Evolutionary conservation across 1,140 invertebrate genomes (phyloP).

Genomic region (Pseudomyrmex pallidus): DNA sequence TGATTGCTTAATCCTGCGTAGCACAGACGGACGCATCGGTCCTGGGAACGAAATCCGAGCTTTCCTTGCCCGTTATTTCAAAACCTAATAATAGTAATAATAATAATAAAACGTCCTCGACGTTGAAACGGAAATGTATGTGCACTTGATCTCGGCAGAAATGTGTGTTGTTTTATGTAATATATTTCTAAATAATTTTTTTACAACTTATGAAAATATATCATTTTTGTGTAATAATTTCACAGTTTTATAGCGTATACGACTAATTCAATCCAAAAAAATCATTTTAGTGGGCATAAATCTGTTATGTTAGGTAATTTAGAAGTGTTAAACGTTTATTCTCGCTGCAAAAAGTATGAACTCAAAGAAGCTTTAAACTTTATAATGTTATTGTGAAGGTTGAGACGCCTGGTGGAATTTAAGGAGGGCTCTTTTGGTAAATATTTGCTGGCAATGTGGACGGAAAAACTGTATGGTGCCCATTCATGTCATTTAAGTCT

Average conservation of each 20-base stretch:
- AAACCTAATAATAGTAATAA: conserved; percentile 12
- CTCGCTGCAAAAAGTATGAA: conserved; percentile 56
- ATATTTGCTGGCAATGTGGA: conserved; percentile 68
- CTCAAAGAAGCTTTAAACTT: conserved; percentile 58
- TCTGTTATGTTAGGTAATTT: conserved; percentile 2
- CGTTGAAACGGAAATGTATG: neutral
- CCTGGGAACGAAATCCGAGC: conserved; percentile 71
- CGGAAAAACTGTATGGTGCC: conserved; percentile 64
- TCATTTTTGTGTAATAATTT: neutral
- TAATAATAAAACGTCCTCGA: neutral
- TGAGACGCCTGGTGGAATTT: conserved; percentile 64
- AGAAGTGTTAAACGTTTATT: conserved; percentile 32
- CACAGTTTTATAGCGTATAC: neutral
- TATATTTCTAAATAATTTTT: too few relatives aligned
- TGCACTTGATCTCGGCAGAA: neutral
- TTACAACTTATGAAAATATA: too few relatives aligned
- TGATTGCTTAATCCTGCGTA: conserved; percentile 81
- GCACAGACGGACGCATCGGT: conserved; percentile 34
- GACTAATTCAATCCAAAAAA: neutral
- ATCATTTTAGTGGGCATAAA: neutral
- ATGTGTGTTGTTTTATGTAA: too few relatives aligned
- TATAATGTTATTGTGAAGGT: conserved; percentile 55
- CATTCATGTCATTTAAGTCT: conserved; percentile 48
- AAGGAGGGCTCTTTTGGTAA: conserved; percentile 68
- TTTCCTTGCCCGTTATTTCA: conserved; percentile 49